Evolutionary conservation across 2,797 vertebrate genomes (phyloP), one percentile per base, ranked within the genome.

Genomic region (Mormyrus proboscirostris): DNA sequence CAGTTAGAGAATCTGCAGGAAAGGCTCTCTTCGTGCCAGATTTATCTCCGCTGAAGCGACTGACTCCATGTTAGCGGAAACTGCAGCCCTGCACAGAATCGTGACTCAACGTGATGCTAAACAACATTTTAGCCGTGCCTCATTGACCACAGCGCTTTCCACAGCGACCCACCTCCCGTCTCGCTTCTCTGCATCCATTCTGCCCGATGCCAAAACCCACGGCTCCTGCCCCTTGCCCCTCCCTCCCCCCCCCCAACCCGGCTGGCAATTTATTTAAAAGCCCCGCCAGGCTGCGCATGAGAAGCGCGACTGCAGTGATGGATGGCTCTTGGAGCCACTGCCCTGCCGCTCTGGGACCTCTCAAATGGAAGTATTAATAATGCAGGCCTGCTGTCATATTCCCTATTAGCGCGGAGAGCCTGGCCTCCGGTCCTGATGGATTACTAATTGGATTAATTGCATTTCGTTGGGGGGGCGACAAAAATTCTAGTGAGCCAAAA

Each of bases 381-480:
- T 96, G 93, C 94, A 96, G 91, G 90, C 92, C 92, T 88, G 91
- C 93, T 94, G 95, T 95, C 95, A 95, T 95, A 95, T 93, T 94
- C 93, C 92, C 95, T 93, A 96, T 96, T 96, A 96, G 93, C 91
- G 90, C 88, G 79, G 90, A 92, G 90, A 92, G 93, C 92, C 93
- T 92, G 91, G 92, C 93, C 88, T 90, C 91, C 89, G 91, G 47
- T 93, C 93, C 94, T 95, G 95, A 96, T 95, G 95, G 95, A 96
- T 96, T 93, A 93, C 94, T 96, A 95, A 96, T 96, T 95, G 94
- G 95, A 96, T 96, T 95, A 96, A 96, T 95, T 94, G 93, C 91
- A 7, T 88, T 91, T 91, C 94, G 94, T 94, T 90, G 90, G 10
- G 65, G 65, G 12, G 12, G 4, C 90, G 91, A 4, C 14, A 82